phyloP scores from a whole-genome alignment of 2,113 vertebrate species.

The Thalassoma bifasciatum region DNA sequence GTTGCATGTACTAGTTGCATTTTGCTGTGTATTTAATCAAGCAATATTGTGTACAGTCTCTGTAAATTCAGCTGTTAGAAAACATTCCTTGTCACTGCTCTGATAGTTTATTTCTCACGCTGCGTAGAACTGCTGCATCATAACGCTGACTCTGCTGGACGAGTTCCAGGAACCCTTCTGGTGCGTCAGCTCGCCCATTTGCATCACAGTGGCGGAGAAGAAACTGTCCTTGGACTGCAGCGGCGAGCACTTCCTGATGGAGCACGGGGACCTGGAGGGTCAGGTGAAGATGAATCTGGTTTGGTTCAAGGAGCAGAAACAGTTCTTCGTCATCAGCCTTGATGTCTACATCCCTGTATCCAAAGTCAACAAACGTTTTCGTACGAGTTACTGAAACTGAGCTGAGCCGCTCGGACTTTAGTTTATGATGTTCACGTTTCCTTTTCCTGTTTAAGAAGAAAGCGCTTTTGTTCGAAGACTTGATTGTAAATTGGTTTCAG shows the following conservation, averaged over 20 bases:
- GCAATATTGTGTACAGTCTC: no score
- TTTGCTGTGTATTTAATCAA: no score
- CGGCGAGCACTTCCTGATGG: slow-evolving; percentile 53
- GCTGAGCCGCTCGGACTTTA: no score
- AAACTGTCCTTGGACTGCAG: slow-evolving; percentile 16
- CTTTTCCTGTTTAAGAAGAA: no score
- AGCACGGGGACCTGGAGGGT: slow-evolving; percentile 4
- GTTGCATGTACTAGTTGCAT: no score
- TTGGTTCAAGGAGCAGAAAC: slow-evolving; percentile 52
- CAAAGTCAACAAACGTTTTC: slow-evolving; percentile 48
- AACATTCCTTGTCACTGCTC: not conserved
- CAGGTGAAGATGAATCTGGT: slow-evolving; percentile 64
- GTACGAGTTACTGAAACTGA: slow-evolving; percentile 30
- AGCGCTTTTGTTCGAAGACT: no score
- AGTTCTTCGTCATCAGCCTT: slow-evolving; percentile 65
- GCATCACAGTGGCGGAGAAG: not conserved
- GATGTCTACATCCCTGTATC: slow-evolving; percentile 1
- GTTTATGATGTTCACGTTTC: not conserved
- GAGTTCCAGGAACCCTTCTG: slow-evolving; percentile 63
- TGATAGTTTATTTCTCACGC: not conserved
- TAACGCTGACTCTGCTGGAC: slow-evolving; percentile 66
- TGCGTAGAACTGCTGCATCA: slow-evolving; percentile 69
- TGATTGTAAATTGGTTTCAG: no score
- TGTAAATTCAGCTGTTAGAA: not conserved
- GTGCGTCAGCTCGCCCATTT: slow-evolving; percentile 59